phyloP scores from a whole-genome alignment of 2,888 invertebrate species.

The Tuberolachnus salignus region DNA sequence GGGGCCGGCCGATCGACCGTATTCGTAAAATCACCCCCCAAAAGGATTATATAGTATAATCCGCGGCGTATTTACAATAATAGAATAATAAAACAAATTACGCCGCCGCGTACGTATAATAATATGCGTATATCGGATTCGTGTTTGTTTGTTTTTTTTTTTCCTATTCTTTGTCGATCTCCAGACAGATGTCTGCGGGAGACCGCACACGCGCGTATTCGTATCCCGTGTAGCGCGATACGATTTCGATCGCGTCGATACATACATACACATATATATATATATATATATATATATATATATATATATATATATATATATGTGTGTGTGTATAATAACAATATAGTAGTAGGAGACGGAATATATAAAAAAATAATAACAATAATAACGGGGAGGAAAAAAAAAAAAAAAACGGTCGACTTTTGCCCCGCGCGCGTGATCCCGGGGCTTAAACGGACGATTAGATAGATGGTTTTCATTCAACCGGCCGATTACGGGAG shows the following conservation, averaged over 20 bases:
- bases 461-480: slow-evolving; percentile 41
- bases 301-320: too few species aligned
- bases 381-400: background rate
- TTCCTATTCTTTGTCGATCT: background rate
- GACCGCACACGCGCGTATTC: background rate
- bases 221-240: too few species aligned
- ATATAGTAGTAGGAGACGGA: too few species aligned
- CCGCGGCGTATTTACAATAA: too few species aligned
- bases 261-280: too few species aligned
- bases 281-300: too few species aligned
- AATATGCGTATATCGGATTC: background rate
- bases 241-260: too few species aligned
- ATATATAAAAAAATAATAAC: too few species aligned
- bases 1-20: too few species aligned
- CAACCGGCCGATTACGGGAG: slow-evolving; percentile 6
- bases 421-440: background rate
- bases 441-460: background rate
- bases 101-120: too few species aligned
- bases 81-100: too few species aligned
- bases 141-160: background rate
- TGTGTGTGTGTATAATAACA: too few species aligned
- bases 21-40: background rate
- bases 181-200: slow-evolving; percentile 25
- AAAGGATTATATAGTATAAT: slow-evolving; percentile 19
- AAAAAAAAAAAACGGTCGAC: background rate